phyloP scores from a whole-genome alignment of 2,113 vertebrate genomes.

The human region DNA sequence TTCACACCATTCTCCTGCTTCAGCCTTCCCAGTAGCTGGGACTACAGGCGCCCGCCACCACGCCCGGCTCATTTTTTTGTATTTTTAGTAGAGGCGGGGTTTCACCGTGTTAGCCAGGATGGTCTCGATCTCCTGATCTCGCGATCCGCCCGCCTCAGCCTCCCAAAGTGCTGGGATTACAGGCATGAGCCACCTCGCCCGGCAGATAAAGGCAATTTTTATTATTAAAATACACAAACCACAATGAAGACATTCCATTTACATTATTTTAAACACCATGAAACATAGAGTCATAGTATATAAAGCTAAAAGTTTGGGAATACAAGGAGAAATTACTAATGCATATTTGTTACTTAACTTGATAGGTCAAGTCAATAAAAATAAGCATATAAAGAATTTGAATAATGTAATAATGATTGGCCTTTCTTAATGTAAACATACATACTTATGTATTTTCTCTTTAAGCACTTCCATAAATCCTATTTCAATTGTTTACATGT shows the following conservation, averaged over 20 bases:
- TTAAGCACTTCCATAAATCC: not conserved
- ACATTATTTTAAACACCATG: not conserved
- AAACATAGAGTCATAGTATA: not conserved
- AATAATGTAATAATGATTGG: not conserved
- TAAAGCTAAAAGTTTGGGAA: not conserved
- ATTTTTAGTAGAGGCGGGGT: too few species aligned
- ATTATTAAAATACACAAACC: not conserved
- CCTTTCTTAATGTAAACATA: not conserved
- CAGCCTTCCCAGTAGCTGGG: too few species aligned
- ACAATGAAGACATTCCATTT: not conserved
- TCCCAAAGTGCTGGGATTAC: too few species aligned
- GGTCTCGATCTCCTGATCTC: too few species aligned
- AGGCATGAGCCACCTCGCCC: too few species aligned
- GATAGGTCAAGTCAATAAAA: not conserved
- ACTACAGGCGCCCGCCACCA: too few species aligned
- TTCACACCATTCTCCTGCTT: too few species aligned
- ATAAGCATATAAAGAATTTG: not conserved
- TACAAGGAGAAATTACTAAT: not conserved
- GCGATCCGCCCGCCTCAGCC: too few species aligned
- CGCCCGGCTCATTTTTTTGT: too few species aligned
- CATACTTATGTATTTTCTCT: not conserved
- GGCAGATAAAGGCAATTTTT: not conserved
- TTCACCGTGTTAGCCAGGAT: too few species aligned
- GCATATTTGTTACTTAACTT: constrained; percentile 12
- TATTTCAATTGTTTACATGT: not conserved